Evolutionary conservation across 2,888 invertebrate species (phyloP), one percentile per base, ranked within the genome.

Genomic region (Calameuta pallipes): DNA sequence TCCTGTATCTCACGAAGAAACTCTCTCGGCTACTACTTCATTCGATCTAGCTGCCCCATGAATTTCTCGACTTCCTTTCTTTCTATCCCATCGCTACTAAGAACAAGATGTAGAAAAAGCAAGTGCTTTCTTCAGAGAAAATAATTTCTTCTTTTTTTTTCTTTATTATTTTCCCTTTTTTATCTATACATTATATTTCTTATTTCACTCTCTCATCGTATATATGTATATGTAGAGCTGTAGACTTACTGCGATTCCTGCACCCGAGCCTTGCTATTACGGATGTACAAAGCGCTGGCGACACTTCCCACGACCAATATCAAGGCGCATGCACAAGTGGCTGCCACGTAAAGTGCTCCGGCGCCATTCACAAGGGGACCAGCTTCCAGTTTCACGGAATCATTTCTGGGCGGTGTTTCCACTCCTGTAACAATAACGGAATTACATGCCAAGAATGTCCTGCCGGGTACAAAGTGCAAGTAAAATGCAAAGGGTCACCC

Each of bases 311-410:
- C 93, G 78, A 94, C 90, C 33, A 94, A 93, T 75, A 95, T 92
- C 75, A 96, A 93, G 23, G 95, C 96, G 77, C 96, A 95, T 0
- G 96, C 96, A 91, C 96, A 96, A 69, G 96, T 97, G 0, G 96
- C 96, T 0, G 96, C 97, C 4, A 97, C 95, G 88, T 97, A 95
- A 80, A 96, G 92, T 1, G 95, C 95, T 1, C 95, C 95, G 34
- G 95, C 94, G 30, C 95, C 93, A 37, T 94, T 94, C 37, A 93
- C 93, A 37, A 94, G 91, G 1, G 94, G 94, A 81, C 95, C 96
- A 6, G 95, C 95, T 73, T 95, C 95, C 76, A 96, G 90, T 9
- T 94, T 93, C n/a, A 95, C 93, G 0, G 96, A 95, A 85, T 96
- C 96, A 89, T 96, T 96, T 88, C 94, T 94, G 75, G 95, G 93